Evolutionary conservation across 2,888 invertebrate species (phyloP), one percentile per base, ranked within the genome.

Genomic region (Tetanocera ferruginea): DNA sequence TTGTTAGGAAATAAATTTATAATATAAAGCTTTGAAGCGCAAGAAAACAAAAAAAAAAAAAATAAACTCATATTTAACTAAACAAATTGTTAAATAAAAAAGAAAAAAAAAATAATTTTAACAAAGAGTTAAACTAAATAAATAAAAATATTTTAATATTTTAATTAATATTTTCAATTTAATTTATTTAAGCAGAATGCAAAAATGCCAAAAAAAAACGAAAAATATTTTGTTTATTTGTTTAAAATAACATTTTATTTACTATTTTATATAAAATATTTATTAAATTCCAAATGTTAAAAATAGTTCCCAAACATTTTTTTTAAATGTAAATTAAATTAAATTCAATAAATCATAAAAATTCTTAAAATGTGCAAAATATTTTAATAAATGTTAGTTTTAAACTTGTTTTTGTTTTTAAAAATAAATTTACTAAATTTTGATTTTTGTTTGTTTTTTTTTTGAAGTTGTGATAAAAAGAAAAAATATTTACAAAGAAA

Each of bases 1-100:
- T n/a, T 62, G 25, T 49, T 43, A 73, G 73, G 34, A 72, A 77
- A 64, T 34, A n/a, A 49, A 70, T 70, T 70, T 70, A 49, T 70
- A 51, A 17, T 43, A 51, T 69, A 70, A 70, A 70, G 52, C 52
- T 70, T 49, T 37, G 17, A 70, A 76, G 31, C 19, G 49, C 11
- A 43, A 37, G 11, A 73, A 62, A 57, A 28, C 4, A 17, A 66
- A 75, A 43, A 31, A 69, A 57, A 31, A 57, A 57, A 76, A 76
- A 67, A 34, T n/a, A 34, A 49, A 25, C n/a, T 9, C 31, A 31
- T 19, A 67, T 3, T 14, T 17, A 67, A 17, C 9, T 69, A 6
- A 23, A 17, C 23, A 34, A n/a, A 19, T 19, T 5, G 9, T 14
- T 23, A 43, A 69, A 23, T n/a, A 6, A 28, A 34, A 31, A n/a